Base-by-base conservation (phyloP, 2,888 invertebrate genomes). In the Plebejus melissa region DNA sequence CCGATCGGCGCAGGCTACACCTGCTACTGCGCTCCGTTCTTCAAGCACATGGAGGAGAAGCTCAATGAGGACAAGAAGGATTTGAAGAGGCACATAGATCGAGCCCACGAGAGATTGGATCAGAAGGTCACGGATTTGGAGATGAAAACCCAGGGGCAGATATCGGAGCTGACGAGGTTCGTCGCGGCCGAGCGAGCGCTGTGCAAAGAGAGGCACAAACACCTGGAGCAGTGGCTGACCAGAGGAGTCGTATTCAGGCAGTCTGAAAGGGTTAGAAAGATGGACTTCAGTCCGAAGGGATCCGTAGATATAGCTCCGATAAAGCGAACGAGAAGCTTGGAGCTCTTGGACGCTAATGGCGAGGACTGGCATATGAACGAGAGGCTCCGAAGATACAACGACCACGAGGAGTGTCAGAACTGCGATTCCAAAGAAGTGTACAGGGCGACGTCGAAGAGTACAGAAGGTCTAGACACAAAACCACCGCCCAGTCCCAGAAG, bases 1-100 rank as follows among this genome's bases (percentile, higher is more conserved):
- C 98, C 98, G 0, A 96, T 98, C n/a, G 98, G 98, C 0, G 96
- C 98, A 1, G 98, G 98, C 0, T 97, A 98, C 86, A 97, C 97
- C 0, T 98, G 98, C 88, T 98, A 98, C 85, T 99, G 99, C 86
- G 98, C 97, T 0, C 98, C 98, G 0, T 96, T 98, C 87, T 97
- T 98, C 85, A 95, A 97, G 78, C 97, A 98, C 80, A 96, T 98
- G 89, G 98, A 98, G 85, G 96, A 97, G 60, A 95, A 96, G 79
- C 87, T 98, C 74, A 97, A 97, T 82, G 95, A 96, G 80, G 97
- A 97, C 82, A 97, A 97, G 81, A 95, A 96, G 78, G 97, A 97
- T 82, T 86, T 98, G 80, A 95, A 98, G 86, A 95, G 96, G 77
- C 95, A 96, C 81, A 96, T 98, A 54, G 96, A 97, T 83, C 94